A percentile compares a stretch with the other conserved stretches of the same genome.
Conservation (phyloP, 2,888 invertebrate species). For the Stenichneumon culpator region DNA sequence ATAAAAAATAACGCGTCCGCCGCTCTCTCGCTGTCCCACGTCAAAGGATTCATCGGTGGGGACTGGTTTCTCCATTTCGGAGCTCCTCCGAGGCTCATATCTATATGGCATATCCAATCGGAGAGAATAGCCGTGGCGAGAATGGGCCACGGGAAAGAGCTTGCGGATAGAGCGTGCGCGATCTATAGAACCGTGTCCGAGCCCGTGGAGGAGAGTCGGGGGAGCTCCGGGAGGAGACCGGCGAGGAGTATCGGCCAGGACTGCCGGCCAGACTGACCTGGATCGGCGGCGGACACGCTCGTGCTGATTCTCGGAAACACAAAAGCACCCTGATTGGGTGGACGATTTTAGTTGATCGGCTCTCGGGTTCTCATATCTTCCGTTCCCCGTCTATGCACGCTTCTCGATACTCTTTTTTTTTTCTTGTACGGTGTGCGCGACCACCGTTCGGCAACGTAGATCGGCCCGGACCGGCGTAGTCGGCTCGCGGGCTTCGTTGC, state of each 20-base stretch:
- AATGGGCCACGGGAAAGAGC: constrained; percentile 61
- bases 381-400: neutral
- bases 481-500: constrained; percentile 42
- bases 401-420: constrained; percentile 19
- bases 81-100: constrained; percentile 62
- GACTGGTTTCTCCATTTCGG: constrained; percentile 73
- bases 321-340: constrained; percentile 74
- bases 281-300: constrained; percentile 65
- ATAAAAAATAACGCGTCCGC: constrained; percentile 23
- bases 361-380: constrained; percentile 48
- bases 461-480: neutral
- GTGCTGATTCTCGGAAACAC: constrained; percentile 72
- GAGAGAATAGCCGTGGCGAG: constrained; percentile 72
- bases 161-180: constrained; percentile 45
- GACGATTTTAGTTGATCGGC: constrained; percentile 72
- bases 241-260: constrained; percentile 41
- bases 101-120: constrained; percentile 75
- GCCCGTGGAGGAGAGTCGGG: neutral
- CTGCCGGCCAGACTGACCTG: constrained; percentile 64
- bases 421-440: constrained; percentile 27
- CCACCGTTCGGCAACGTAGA: constrained; percentile 34
- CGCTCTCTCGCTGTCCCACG: constrained; percentile 48
- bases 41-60: constrained; percentile 64
- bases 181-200: constrained; percentile 11
- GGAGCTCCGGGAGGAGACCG: constrained; percentile 3